Conservation (phyloP, 2,888 invertebrate genomes). For the Tenodera sinensis region DNA sequence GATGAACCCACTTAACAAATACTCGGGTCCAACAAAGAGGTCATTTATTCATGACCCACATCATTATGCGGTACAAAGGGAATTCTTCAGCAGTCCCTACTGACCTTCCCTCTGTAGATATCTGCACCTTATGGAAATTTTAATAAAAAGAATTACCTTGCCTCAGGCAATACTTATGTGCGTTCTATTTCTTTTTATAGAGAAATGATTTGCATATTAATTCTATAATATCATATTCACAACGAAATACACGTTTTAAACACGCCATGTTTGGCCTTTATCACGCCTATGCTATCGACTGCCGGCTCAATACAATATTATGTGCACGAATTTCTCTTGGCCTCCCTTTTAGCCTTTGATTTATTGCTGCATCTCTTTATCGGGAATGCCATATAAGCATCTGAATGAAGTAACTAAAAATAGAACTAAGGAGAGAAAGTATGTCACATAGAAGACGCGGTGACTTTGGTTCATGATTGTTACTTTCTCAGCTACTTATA, state of each 20-base stretch:
- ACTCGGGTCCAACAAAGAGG: neutral
- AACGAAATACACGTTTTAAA: neutral
- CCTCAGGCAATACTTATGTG: neutral
- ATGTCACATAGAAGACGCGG: too few species aligned
- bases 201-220: neutral
- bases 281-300: neutral
- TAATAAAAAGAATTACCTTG: neutral
- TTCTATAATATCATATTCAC: neutral
- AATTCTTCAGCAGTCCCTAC: neutral
- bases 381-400: too few species aligned
- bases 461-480: too few species aligned
- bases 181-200: neutral
- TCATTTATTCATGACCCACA: neutral
- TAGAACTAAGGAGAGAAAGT: too few species aligned
- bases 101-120: neutral
- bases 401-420: too few species aligned
- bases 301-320: neutral
- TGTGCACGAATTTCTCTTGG: neutral
- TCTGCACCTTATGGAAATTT: neutral
- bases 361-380: too few species aligned
- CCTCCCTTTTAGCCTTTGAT: too few species aligned
- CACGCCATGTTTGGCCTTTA: neutral
- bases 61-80: neutral
- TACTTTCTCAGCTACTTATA: too few species aligned
- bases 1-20: neutral